Percentiles rank a stretch among this genome's conserved stretches.
phyloP scores from a whole-genome alignment of 2,797 vertebrate species.

The Diplodus puntazzo region DNA sequence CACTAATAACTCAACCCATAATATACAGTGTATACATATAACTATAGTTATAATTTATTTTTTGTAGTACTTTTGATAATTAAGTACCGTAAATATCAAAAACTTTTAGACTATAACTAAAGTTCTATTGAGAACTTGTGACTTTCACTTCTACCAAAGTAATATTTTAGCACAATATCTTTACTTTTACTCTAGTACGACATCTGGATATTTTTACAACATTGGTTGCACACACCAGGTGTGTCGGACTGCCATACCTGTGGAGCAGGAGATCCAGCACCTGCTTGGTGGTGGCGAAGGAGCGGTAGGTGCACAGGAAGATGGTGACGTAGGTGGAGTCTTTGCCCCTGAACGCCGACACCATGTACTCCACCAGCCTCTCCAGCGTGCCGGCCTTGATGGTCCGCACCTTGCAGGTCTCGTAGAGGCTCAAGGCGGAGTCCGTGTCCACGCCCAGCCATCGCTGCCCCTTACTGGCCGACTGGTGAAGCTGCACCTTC shows the following conservation, averaged over 20 bases:
- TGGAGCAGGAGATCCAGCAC: slow-evolving; percentile 97
- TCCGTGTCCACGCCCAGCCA: slow-evolving; percentile 97
- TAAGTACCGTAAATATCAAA: too few species aligned
- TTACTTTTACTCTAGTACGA: too few species aligned
- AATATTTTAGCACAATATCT: too few species aligned
- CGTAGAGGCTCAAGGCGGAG: slow-evolving; percentile 92
- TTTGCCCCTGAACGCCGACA: slow-evolving; percentile 95
- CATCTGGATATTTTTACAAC: too few species aligned
- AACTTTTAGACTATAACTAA: too few species aligned
- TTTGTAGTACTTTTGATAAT: too few species aligned
- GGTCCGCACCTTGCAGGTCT: slow-evolving; percentile 96
- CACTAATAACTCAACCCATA: too few species aligned
- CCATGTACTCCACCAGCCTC: slow-evolving; percentile 97
- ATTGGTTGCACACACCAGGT: not conserved
- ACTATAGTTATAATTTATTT: too few species aligned
- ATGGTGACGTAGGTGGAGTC: slow-evolving; percentile 99
- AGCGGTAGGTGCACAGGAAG: slow-evolving; percentile 98
- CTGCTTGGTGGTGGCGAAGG: slow-evolving; percentile 95
- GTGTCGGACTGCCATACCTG: slow-evolving; percentile 82
- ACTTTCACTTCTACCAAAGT: too few species aligned
- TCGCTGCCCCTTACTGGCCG: slow-evolving; percentile 94
- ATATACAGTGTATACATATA: too few species aligned
- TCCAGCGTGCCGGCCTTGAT: slow-evolving; percentile 98
- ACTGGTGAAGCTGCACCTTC: slow-evolving; percentile 95
- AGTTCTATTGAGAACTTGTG: too few species aligned